Base-by-base conservation (phyloP, 1,140 invertebrate genomes). In the Adoxophyes honmai region DNA sequence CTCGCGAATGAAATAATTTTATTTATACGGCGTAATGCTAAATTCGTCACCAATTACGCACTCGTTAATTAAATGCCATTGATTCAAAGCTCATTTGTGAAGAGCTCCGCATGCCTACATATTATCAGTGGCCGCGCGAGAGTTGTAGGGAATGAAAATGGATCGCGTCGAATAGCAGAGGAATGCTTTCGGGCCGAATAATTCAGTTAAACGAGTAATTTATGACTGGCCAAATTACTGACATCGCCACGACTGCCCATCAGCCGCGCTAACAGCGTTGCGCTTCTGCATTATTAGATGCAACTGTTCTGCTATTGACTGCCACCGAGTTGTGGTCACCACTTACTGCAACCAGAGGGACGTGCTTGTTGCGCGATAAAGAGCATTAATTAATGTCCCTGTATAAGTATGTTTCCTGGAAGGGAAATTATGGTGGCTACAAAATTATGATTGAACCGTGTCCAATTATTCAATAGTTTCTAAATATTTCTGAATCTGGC, bases 181-280 rank as follows among this genome's bases (percentile, higher is more conserved):
- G 80, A 85, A 88, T 86, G 85, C 81, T 85, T 86, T 86, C 78
- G 81, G 73, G 76, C 74, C 74, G 68, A 74, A 80, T 88, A 88
- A 88, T 88, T 85, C 81, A 88, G 83, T 88, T 86, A 82, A 87
- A 85, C 81, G 77, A 75, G 77, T 88, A 85, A 88, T 88, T 84
- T 88, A 88, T 82, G 81, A 80, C 76, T 84, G 57, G 71, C 70
- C 75, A 78, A 88, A 86, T 86, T 88, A 82, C 80, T 84, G 70
- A 67, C 74, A 78, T 79, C 71, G 73, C 75, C 71, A 62, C 70
- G 68, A 64, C 67, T 61, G 64, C 51, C 60, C 64, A 72, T 74
- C 61, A 68, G 52, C 36, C 21, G 42, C 37, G 48, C 62, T 54
- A 58, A 66, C 53, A 66, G 59, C 61, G 66, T 68, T 59, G 57